Conservation (phyloP, 2,113 vertebrate genomes). For the Balaeniceps rex region DNA sequence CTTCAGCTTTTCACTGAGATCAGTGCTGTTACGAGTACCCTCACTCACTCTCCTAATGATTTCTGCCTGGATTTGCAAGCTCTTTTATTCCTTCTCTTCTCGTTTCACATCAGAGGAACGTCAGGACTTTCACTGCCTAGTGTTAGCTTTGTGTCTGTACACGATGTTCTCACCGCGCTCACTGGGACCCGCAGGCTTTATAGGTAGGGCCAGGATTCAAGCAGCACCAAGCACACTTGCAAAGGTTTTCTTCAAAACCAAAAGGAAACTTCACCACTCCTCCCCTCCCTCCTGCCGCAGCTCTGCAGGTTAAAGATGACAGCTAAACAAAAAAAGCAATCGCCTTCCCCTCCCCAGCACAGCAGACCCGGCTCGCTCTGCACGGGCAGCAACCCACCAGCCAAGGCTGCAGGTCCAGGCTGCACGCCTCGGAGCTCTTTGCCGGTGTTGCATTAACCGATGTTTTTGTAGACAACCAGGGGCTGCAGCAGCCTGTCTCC, state of each 20-base stretch:
- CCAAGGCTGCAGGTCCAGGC: background rate
- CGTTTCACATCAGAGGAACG: slow-evolving; percentile 23
- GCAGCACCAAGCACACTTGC: background rate
- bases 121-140: background rate
- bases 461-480: background rate
- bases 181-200: background rate
- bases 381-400: background rate
- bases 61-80: slow-evolving; percentile 2
- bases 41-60: background rate
- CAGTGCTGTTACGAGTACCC: background rate
- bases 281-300: background rate
- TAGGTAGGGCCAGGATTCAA: slow-evolving; percentile 22
- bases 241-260: background rate
- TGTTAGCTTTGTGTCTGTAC: slow-evolving; percentile 41
- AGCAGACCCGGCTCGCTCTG: background rate
- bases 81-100: background rate
- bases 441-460: background rate
- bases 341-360: background rate
- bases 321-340: background rate
- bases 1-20: background rate
- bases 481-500: background rate
- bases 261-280: background rate
- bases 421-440: background rate
- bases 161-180: slow-evolving; percentile 1
- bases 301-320: background rate